Conservation (phyloP, 2,888 invertebrate genomes). For the Amiota mariae region DNA sequence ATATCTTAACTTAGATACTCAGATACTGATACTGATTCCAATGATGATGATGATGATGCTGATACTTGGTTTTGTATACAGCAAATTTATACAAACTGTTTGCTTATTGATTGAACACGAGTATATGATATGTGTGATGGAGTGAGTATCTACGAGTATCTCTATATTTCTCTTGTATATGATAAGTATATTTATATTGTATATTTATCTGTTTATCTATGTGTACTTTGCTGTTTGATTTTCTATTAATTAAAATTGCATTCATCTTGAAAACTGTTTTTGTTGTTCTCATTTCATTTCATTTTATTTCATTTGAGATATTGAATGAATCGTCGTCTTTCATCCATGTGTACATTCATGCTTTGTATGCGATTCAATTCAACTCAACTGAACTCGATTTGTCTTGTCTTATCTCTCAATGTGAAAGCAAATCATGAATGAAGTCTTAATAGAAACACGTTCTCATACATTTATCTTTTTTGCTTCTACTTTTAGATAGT, state of each 20-base stretch:
- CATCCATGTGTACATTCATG: no score
- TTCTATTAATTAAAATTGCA: slow-evolving; percentile 68
- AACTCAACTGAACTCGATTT: neutral
- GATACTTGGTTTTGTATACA: no score
- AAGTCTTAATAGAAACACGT: slow-evolving; percentile 65
- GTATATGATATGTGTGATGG: neutral
- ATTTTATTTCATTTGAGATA: neutral
- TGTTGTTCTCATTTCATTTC: slow-evolving; percentile 43
- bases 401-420: neutral
- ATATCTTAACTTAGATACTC: no score
- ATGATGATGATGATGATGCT: no score
- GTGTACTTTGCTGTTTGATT: slow-evolving; percentile 56
- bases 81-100: slow-evolving; percentile 14
- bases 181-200: slow-evolving; percentile 27
- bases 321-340: no score
- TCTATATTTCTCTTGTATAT: slow-evolving; percentile 40
- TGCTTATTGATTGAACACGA: slow-evolving; percentile 41
- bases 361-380: no score
- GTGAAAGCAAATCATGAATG: slow-evolving; percentile 19
- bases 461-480: slow-evolving; percentile 41
- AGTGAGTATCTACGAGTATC: slow-evolving; percentile 29
- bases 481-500: no score
- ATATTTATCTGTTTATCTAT: slow-evolving; percentile 23
- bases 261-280: slow-evolving; percentile 65
- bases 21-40: no score